Evolutionary conservation across 2,113 vertebrate species (phyloP).

Genomic region (Suncus etruscus): DNA sequence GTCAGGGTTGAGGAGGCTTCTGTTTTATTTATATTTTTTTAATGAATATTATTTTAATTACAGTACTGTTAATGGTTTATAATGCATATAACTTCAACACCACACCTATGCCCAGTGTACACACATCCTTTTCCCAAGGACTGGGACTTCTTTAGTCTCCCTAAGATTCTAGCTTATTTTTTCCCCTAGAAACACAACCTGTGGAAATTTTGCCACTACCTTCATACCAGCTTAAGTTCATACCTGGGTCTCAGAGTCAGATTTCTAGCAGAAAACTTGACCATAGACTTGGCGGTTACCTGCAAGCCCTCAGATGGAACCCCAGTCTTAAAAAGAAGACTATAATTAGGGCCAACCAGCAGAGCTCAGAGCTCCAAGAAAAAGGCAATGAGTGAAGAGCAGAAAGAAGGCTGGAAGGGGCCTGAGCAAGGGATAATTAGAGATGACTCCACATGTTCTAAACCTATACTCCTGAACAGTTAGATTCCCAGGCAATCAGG

Average conservation of each 20-base stretch:
- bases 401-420: too few relatives aligned
- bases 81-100: background rate
- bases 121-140: background rate
- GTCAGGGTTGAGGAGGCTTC: background rate
- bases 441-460: fast-evolving
- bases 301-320: background rate
- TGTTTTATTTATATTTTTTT: background rate
- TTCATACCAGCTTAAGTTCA: background rate
- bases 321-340: background rate
- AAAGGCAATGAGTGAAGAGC: background rate
- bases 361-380: background rate
- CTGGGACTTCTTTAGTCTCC: background rate
- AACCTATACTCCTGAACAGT: background rate
- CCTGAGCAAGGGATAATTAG: background rate
- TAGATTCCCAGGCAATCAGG: background rate
- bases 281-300: background rate
- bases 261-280: background rate
- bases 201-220: background rate
- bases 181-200: background rate
- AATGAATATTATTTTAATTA: background rate
- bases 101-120: background rate
- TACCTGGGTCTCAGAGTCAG: background rate
- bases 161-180: background rate
- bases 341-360: background rate
- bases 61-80: too few relatives aligned